These are phyloP conservation scores for Coregonus ussuriensis DNA, from an alignment of 2,797 vertebrate species.

Conservation along the genomic window DNA sequence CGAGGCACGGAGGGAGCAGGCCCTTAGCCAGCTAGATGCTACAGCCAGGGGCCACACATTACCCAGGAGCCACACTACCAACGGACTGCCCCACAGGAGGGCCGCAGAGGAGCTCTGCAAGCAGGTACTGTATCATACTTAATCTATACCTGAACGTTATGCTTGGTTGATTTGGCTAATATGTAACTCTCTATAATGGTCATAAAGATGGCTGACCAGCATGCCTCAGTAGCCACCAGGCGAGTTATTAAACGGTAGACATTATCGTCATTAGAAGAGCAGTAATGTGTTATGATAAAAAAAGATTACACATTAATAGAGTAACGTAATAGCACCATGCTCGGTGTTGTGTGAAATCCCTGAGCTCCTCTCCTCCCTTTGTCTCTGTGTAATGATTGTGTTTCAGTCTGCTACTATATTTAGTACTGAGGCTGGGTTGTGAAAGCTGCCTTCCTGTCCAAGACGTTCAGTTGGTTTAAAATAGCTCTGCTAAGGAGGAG, in stretches of 20 bases:
- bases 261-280: not conserved
- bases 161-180: not conserved
- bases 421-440: conserved; percentile 62
- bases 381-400: no score
- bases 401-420: conserved; percentile 60
- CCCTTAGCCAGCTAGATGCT: conserved; percentile 61
- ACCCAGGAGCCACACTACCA: conserved; percentile 79
- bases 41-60: conserved; percentile 74
- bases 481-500: conserved; percentile 25
- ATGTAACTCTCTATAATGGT: not conserved
- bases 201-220: not conserved
- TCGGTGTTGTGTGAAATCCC: not conserved
- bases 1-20: conserved; percentile 83
- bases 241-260: not conserved
- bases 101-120: conserved; percentile 93
- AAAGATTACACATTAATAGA: not conserved
- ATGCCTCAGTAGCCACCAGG: not conserved
- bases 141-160: not conserved
- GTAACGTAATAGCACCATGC: not conserved
- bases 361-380: not conserved
- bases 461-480: conserved; percentile 58
- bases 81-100: conserved; percentile 83
- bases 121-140: conserved; percentile 77
- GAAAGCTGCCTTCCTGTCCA: conserved; percentile 53
- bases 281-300: not conserved